A percentile compares a stretch with the other conserved stretches of the same genome.
phyloP scores from a whole-genome alignment of 2,797 vertebrate species.

The Crax fasciolata region DNA sequence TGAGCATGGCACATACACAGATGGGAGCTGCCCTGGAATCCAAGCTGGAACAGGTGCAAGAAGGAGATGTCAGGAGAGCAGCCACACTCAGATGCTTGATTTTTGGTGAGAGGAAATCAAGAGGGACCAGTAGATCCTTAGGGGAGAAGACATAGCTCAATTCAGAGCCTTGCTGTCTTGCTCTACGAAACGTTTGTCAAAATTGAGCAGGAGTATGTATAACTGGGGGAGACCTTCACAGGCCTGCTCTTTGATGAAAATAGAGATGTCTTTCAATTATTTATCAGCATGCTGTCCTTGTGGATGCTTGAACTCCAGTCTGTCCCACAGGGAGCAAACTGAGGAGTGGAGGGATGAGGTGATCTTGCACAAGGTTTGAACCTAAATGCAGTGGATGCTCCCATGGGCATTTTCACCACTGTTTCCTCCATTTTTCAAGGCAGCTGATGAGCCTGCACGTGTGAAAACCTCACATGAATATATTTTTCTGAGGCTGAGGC shows the following conservation, averaged over 20 bases:
- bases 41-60: not conserved
- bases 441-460: not conserved
- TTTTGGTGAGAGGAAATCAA: not conserved
- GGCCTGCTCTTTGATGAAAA: not conserved
- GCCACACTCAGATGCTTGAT: not conserved
- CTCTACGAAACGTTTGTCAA: not conserved
- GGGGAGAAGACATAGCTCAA: not conserved
- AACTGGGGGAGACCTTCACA: not conserved
- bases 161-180: not conserved
- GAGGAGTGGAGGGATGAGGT: not conserved
- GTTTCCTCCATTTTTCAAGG: not conserved
- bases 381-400: not conserved
- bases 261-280: not conserved
- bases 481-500: not conserved
- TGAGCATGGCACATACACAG: not conserved
- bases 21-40: not conserved
- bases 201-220: not conserved
- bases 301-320: not conserved
- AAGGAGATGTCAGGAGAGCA: not conserved
- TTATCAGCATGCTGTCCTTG: not conserved
- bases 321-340: not conserved
- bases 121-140: not conserved
- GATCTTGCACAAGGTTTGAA: not conserved
- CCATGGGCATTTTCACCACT: accelerated
- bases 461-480: not conserved